Base-by-base conservation (phyloP, 2,797 vertebrate genomes). In the Craterocephalus amniculus region DNA sequence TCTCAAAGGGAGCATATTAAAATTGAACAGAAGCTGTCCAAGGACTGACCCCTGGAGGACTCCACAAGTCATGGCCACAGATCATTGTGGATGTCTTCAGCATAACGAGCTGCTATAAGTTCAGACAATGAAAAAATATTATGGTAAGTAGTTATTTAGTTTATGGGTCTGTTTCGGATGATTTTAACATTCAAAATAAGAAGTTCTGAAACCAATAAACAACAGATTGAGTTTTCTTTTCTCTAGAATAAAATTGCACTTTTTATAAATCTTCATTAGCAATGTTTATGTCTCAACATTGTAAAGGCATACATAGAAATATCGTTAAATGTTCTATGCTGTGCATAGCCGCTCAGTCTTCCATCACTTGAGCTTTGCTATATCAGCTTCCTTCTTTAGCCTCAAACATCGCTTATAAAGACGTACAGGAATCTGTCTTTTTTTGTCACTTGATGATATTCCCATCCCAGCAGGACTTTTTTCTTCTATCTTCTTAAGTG, bases 321-420 rank as follows among this genome's bases (percentile, higher is more conserved):
- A 26, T 13, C 4, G 13, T 26, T 13, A 14, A 27, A 26, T 51
- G 7, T 26, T 51, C 7, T 13, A 12, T 76, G 63, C 76, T 79
- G 40, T 51, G 64, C 59, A 77, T 4, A 56, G 58, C 66, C 74
- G 67, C 52, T 83, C 72, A 74, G 58, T 78, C 52, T 83, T 72
- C 65, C 67, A 52, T 84, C 57, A 54, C 75, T 68, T 78, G 63
- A 79, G 76, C 67, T 49, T 48, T 63, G 77, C 66, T 72, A 72
- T 67, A 72, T 81, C 72, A 63, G 64, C 66, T 67, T 66, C 31
- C 75, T 67, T 83, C 49, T 76, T 52, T 62, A 88, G 88, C 84
- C 84, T 89, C 22, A 91, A 76, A 81, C 93, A 93, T 72, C 81
- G 81, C 78, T 92, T 93, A 79, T 89, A 90, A 68, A 94, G 83